These are phyloP conservation scores for Serripes groenlandicus DNA, from an alignment of 2,888 invertebrate genomes.

Conservation along the genomic window DNA sequence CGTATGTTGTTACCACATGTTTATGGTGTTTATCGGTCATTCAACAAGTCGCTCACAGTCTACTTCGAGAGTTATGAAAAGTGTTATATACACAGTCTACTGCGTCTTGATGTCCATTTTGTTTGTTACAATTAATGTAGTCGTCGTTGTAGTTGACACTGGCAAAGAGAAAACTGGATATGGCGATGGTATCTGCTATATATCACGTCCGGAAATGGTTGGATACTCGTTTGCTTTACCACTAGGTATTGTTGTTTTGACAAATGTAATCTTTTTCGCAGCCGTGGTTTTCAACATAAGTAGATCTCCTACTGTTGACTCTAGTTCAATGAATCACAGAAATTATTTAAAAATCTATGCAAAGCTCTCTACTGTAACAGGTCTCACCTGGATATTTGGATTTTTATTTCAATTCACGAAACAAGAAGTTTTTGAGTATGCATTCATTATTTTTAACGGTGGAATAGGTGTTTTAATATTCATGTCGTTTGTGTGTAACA, in stretches of 20 bases:
- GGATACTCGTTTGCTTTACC: conserved; percentile 50
- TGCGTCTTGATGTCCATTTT: conserved; percentile 1
- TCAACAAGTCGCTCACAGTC: neutral
- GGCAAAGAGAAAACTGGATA: conserved; percentile 34
- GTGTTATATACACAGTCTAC: conserved; percentile 35
- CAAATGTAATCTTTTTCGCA: conserved; percentile 32
- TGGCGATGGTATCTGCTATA: conserved; percentile 43
- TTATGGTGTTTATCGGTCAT: conserved; percentile 9
- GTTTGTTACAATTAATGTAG: conserved; percentile 39
- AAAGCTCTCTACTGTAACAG: conserved; percentile 55
- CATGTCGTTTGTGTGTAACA: conserved; percentile 51
- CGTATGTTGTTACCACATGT: conserved; percentile 48
- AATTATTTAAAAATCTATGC: conserved; percentile 49
- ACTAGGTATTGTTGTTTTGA: conserved; percentile 24
- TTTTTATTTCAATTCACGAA: conserved; percentile 38
- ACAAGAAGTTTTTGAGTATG: conserved; percentile 32
- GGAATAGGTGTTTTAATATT: conserved; percentile 58
- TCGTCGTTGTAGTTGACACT: neutral
- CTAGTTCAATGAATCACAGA: conserved; percentile 16
- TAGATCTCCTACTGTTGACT: conserved; percentile 6
- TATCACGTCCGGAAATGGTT: conserved; percentile 40
- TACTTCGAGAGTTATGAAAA: neutral
- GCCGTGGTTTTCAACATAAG: conserved; percentile 38
- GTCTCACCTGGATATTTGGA: conserved; percentile 57
- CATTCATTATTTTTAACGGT: conserved; percentile 51